Percentiles rank a stretch among this genome's conserved stretches.
Evolutionary conservation across 2,113 vertebrate species (phyloP).

Genomic region (Calidris pugnax): DNA sequence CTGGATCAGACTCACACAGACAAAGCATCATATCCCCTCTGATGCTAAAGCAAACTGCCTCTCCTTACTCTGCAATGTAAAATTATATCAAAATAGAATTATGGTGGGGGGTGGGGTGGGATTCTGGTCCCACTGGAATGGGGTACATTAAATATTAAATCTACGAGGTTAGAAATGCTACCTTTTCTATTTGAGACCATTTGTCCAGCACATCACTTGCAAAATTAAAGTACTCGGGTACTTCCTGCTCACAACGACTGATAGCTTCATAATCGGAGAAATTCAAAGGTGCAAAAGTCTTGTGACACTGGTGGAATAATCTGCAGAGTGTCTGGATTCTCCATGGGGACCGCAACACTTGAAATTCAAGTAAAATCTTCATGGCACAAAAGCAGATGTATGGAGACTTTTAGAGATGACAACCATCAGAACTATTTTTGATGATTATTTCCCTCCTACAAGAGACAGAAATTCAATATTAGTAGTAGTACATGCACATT

Average conservation of each 20-base stretch:
- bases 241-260: slow-evolving; percentile 44
- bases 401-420: not conserved
- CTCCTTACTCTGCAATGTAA: not conserved
- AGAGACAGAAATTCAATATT: not conserved
- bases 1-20: not conserved
- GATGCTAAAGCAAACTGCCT: not conserved
- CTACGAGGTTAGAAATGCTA: not conserved
- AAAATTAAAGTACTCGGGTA: slow-evolving; percentile 79
- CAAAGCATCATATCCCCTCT: not conserved
- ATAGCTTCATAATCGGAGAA: slow-evolving; percentile 73
- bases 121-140: not conserved
- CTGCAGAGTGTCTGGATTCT: not conserved
- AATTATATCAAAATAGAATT: not conserved
- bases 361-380: slow-evolving; percentile 26
- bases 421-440: not conserved
- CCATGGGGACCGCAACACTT: not conserved
- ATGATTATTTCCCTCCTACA: not conserved
- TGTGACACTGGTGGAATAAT: slow-evolving; percentile 14
- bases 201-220: slow-evolving; percentile 79
- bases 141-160: not conserved
- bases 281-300: slow-evolving; percentile 53
- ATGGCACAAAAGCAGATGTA: not conserved
- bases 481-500: not conserved
- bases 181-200: slow-evolving; percentile 79
- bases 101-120: not conserved